Evolutionary conservation across 2,113 vertebrate species (phyloP), one percentile per base, ranked within the genome.

Genomic region (Rhipidura dahli): DNA sequence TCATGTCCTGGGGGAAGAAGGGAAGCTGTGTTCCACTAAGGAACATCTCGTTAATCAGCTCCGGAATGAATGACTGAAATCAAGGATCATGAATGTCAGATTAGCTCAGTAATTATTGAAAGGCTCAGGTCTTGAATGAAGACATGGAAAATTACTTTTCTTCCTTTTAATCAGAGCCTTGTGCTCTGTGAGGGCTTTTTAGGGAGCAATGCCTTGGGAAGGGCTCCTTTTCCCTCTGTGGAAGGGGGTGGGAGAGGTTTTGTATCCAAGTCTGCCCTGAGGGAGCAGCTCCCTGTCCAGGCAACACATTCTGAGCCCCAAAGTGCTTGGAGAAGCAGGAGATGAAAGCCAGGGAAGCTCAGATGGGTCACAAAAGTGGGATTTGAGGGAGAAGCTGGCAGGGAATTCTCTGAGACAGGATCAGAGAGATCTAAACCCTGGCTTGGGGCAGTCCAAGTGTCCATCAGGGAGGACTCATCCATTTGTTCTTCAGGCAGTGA

Each of bases 31-130:
- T 94, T 96, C 79, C 72, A 60, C 68, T 35, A 31, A 91, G 87
- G 89, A 95, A 92, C 85, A 90, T 78, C 88, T 88, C 69, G 83
- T 96, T 96, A 96, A 95, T 94, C 88, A 75, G 79, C 42, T 78
- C 84, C 16, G 5, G 68, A 88, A 57, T 64, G 90, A 95, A 81
- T 71, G 92, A 73, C 64, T 88, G 83, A 78, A 95, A 93, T 64
- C 71, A 75, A 83, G 37, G 91, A 95, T 95, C 79, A 54, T 81
- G 92, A 95, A 92, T 89, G 95, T 90, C 95, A 90, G 83, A 95
- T 92, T 68, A 96, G 68, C 76, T 96, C 88, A 92, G 95, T 84
- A 96, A 96, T 96, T 94, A 95, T 91, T 95, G 94, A 96, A 85
- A 71, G 60, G 64, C 68, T 90, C 88, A 68, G 59, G 57, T 68